Conservation (phyloP, 1,140 invertebrate genomes). For the Heliconius hermathena region DNA sequence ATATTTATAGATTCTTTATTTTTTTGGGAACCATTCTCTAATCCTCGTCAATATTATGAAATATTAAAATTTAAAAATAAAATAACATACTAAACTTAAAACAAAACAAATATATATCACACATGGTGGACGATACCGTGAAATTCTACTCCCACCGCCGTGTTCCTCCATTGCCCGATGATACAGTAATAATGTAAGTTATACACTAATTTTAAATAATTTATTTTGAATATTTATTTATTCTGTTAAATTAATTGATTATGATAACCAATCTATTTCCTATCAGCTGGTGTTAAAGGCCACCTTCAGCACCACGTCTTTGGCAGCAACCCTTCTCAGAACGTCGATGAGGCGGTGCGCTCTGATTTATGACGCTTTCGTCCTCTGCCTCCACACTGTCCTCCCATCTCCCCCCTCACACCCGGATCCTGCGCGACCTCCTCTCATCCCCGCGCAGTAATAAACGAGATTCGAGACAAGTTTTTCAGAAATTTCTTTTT, state of each 20-base stretch:
- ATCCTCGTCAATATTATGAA: too few species aligned
- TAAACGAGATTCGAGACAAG: slow-evolving; percentile 29
- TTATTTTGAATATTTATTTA: background rate
- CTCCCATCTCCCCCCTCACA: background rate
- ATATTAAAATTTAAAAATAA: too few species aligned
- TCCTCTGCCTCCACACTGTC: background rate
- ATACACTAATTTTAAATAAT: background rate
- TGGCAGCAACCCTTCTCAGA: slow-evolving; percentile 41
- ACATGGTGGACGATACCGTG: too few species aligned
- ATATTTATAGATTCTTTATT: too few species aligned
- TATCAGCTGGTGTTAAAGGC: background rate
- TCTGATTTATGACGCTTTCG: slow-evolving; percentile 42
- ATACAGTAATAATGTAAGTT: too few species aligned
- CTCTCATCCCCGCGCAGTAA: background rate
- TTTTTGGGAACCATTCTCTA: too few species aligned
- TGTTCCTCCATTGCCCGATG: too few species aligned
- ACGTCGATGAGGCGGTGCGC: slow-evolving; percentile 40
- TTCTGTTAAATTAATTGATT: background rate
- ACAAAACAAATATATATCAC: too few species aligned
- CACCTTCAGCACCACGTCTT: slow-evolving; percentile 6
- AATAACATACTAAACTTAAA: too few species aligned
- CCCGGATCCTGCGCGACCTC: background rate
- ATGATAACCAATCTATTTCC: background rate
- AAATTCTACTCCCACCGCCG: too few species aligned
- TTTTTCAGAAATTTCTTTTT: slow-evolving; percentile 17